phyloP scores from a whole-genome alignment of 1,140 invertebrate species.

The Centruroides sculpturatus region DNA sequence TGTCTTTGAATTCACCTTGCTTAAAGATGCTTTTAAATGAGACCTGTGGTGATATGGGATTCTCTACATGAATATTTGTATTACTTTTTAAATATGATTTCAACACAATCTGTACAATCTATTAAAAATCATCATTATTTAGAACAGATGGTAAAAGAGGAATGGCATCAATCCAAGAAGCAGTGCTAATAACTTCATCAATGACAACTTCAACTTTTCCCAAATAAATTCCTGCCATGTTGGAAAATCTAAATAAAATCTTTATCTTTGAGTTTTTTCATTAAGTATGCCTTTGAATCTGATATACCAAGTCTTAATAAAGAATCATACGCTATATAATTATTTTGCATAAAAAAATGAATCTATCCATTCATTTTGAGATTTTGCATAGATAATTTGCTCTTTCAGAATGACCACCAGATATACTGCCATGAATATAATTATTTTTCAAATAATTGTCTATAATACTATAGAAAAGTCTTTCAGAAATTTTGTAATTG shows the following conservation, averaged over 20 bases:
- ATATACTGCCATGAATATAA: slow-evolving; percentile 57
- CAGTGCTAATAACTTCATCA: slow-evolving; percentile 62
- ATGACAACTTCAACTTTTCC: slow-evolving; percentile 63
- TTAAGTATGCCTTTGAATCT: slow-evolving; percentile 67
- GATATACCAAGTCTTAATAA: slow-evolving; percentile 71
- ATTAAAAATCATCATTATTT: slow-evolving; percentile 16
- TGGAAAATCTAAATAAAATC: slow-evolving; percentile 43
- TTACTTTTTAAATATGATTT: slow-evolving; percentile 1
- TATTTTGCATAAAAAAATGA: slow-evolving; percentile 89
- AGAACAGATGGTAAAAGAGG: slow-evolving; percentile 21
- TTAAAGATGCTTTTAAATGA: no score
- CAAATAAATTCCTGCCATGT: slow-evolving; percentile 56
- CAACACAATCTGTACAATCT: slow-evolving; percentile 12
- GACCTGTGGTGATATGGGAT: no score
- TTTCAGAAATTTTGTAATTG: slow-evolving; percentile 64
- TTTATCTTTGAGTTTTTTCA: slow-evolving; percentile 53
- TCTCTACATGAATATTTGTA: slow-evolving; percentile 23
- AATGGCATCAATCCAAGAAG: slow-evolving; percentile 59
- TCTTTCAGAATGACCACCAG: slow-evolving; percentile 48
- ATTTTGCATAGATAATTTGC: slow-evolving; percentile 72
- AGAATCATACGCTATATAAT: slow-evolving; percentile 84
- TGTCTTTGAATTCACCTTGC: no score
- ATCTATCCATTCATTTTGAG: slow-evolving; percentile 75
- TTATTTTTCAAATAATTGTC: slow-evolving; percentile 49
- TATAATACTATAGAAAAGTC: slow-evolving; percentile 62